Evolutionary conservation across 2,888 invertebrate species (phyloP), one percentile per base, ranked within the genome.

Genomic region (Periphyllus acericola): DNA sequence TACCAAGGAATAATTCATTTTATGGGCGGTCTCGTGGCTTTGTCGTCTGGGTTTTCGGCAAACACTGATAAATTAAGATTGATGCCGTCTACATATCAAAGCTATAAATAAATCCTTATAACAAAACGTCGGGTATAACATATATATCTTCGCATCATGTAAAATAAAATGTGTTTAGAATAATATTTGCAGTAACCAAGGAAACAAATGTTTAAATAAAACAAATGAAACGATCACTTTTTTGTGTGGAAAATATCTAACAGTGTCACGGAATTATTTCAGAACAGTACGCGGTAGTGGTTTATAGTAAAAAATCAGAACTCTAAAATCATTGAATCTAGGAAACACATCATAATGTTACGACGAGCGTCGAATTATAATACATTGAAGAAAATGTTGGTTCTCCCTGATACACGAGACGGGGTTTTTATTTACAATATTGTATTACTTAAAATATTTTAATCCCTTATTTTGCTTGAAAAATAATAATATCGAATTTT

Each of bases 11-110:
- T 76, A 75, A 75, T 75, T 84, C 75, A 84, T 84, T 84, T 84
- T 84, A 75, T 40, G 75, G 75, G 83, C 17, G 75, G 60, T 76
- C 76, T 60, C 75, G 60, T 46, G 40, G 74, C 75, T 84, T 84
- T 76, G 83, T 84, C 40, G 60, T 75, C 60, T 76, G 34, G 82
- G 72, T 83, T 79, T 85, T 78, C n/a, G 55, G 52, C 34, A n/a
- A 85, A 85, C 78, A 55, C 85, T 78, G 85, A 85, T 85, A 85
- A 78, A 85, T 85, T 85, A 78, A 79, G 85, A 85, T 85, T 85
- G 85, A 85, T 85, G 85, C 52, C 78, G 78, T 75, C 29, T 84
- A 3, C 68, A 52, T 78, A 79, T 52, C 78, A 84, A 76, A 84
- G 66, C 75, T 75, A 84, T 84, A 84, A 75, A 84, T 66, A 84